Percentiles rank a stretch among this genome's conserved stretches.
phyloP scores from a whole-genome alignment of 2,888 invertebrate genomes.

The Yponomeuta malinellus region DNA sequence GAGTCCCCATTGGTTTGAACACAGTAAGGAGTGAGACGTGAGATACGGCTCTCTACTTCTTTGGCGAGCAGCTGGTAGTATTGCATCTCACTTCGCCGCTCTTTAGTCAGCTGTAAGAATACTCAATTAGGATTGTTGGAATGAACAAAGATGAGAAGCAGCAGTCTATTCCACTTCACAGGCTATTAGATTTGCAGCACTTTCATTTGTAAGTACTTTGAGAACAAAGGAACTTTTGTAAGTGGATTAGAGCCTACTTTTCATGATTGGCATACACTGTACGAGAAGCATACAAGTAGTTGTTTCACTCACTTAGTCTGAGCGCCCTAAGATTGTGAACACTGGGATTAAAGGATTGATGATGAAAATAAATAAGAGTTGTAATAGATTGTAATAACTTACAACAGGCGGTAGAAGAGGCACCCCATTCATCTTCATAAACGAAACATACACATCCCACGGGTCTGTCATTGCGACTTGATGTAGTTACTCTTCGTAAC shows the following conservation, averaged over 20 bases:
- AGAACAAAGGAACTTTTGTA: too few species aligned
- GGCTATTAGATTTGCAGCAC: too few species aligned
- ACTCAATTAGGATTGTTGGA: neutral
- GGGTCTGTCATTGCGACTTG: slow-evolving; percentile 58
- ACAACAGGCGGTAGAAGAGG: slow-evolving; percentile 87
- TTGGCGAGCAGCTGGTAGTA: slow-evolving; percentile 80
- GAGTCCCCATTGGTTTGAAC: slow-evolving; percentile 26
- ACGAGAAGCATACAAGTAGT: too few species aligned
- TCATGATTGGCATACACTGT: too few species aligned
- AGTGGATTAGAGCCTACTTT: too few species aligned
- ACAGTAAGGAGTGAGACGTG: slow-evolving; percentile 45
- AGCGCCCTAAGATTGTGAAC: too few species aligned
- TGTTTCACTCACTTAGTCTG: too few species aligned
- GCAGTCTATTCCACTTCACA: too few species aligned
- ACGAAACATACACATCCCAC: slow-evolving; percentile 78
- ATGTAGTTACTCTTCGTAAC: neutral
- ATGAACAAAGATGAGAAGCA: neutral
- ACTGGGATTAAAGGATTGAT: too few species aligned
- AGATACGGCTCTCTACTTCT: slow-evolving; percentile 77
- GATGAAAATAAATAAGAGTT: too few species aligned
- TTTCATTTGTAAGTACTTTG: too few species aligned
- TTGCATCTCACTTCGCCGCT: slow-evolving; percentile 79
- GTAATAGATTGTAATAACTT: slow-evolving; percentile 38
- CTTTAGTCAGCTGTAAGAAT: slow-evolving; percentile 76
- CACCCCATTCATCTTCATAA: slow-evolving; percentile 83